phyloP scores from a whole-genome alignment of 2,113 vertebrate genomes.

The Saccopteryx leptura region DNA sequence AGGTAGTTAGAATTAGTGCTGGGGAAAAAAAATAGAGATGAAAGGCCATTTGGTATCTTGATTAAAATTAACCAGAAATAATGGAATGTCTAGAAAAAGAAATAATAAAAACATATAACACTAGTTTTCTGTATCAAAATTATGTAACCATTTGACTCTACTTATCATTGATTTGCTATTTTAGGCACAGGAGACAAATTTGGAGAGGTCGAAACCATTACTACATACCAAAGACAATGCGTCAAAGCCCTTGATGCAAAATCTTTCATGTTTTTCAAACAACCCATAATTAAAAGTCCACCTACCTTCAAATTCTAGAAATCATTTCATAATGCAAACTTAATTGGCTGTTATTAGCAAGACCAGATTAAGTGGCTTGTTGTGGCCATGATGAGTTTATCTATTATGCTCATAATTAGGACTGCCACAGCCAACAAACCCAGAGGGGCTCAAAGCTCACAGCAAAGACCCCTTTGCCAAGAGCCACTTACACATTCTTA shows the following conservation, averaged over 20 bases:
- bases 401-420: conserved; percentile 70
- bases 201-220: conserved; percentile 63
- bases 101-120: conserved; percentile 78
- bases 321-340: conserved; percentile 77
- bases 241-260: conserved; percentile 61
- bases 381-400: conserved; percentile 67
- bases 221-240: conserved; percentile 62
- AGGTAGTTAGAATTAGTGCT: conserved; percentile 59
- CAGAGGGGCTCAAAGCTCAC: conserved; percentile 46
- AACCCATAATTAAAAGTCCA: conserved; percentile 77
- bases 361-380: conserved; percentile 79
- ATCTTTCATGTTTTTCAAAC: conserved; percentile 80
- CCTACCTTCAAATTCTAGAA: conserved; percentile 68
- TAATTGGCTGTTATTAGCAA: conserved; percentile 82
- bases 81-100: conserved; percentile 71
- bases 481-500: conserved; percentile 67
- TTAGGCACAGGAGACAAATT: conserved; percentile 63
- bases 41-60: conserved; percentile 81
- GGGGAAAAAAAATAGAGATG: conserved; percentile 67
- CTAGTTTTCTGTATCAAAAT: conserved; percentile 68
- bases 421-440: conserved; percentile 59
- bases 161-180: conserved; percentile 71
- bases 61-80: conserved; percentile 87
- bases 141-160: conserved; percentile 46
- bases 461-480: background rate